Evolutionary conservation across 2,888 invertebrate genomes (phyloP), one percentile per base, ranked within the genome.

Genomic region (Minunthozetes semirufus): DNA sequence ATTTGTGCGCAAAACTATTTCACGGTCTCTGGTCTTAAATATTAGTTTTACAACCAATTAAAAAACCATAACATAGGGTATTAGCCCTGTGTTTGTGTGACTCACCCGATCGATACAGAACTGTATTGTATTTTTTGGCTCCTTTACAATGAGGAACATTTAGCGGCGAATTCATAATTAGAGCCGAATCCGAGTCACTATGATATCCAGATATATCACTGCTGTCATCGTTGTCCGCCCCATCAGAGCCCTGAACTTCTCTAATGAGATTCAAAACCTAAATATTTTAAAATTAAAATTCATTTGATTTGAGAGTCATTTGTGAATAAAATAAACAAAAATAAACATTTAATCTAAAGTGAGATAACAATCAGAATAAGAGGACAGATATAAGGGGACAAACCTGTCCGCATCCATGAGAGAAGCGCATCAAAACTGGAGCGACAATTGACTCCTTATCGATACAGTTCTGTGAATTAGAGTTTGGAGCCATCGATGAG

Each of bases 141-240:
- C 17, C 38, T 38, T 66, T 66, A 66, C 38, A 66, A 38, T 66
- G 33, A 4, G 66, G 66, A n/a, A 66, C 29, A 66, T 66, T 66
- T 1, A 66, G 66, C n/a, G 66, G 66, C 2, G 66, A 66, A 38
- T 66, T 66, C 66, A 66, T 74, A 4, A 70, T 74, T 33, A 71
- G 70, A 74, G 84, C 84, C 22, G 85, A 85, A 79, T 92, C 92
- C 22, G 89, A 88, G 82, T 92, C 92, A 0, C 91, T 91, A 81
- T 92, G 92, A 82, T 92, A 92, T 19, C 92, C 92, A 79, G 85
- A 85, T 76, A 85, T 83, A 79, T 92, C 92, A 81, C 91, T 91
- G 80, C 87, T 87, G 80, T 87, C 83, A 33, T 81, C 76, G 27
- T 84, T 76, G 22, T 78, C 77, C 19, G 80, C 80, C 72, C 84